Conservation (phyloP, 1,140 invertebrate species). For the Magallana angulata region DNA sequence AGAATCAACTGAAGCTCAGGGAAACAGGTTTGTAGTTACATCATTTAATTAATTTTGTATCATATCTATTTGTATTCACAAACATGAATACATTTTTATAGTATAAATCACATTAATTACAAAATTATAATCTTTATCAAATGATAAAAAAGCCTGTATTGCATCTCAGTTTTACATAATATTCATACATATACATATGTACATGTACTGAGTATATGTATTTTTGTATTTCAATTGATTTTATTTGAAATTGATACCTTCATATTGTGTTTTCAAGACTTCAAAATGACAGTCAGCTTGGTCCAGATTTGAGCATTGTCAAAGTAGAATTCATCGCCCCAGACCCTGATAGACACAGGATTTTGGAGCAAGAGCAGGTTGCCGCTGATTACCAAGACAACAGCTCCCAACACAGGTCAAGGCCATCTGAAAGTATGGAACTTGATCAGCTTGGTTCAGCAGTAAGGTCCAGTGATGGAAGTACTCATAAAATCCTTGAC, state of each 20-base stretch:
- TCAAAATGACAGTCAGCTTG: not conserved
- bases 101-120: too few relatives aligned
- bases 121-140: too few relatives aligned
- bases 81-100: too few relatives aligned
- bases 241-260: too few relatives aligned
- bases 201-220: too few relatives aligned
- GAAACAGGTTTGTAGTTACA: not conserved
- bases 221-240: too few relatives aligned
- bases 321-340: not conserved
- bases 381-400: not conserved
- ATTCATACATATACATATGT: too few relatives aligned
- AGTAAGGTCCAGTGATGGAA: not conserved
- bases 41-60: too few relatives aligned
- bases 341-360: not conserved
- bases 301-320: slow-evolving; percentile 18
- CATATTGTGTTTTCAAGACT: too few relatives aligned
- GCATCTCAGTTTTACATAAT: too few relatives aligned
- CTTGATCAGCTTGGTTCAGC: not conserved
- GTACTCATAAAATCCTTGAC: not conserved
- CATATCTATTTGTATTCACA: too few relatives aligned
- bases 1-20: not conserved
- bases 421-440: not conserved
- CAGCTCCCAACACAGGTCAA: not conserved
- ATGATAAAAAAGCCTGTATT: too few relatives aligned
- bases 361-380: not conserved